Evolutionary conservation across 2,113 vertebrate species (phyloP).

Genomic region (Nymphicus hollandicus): DNA sequence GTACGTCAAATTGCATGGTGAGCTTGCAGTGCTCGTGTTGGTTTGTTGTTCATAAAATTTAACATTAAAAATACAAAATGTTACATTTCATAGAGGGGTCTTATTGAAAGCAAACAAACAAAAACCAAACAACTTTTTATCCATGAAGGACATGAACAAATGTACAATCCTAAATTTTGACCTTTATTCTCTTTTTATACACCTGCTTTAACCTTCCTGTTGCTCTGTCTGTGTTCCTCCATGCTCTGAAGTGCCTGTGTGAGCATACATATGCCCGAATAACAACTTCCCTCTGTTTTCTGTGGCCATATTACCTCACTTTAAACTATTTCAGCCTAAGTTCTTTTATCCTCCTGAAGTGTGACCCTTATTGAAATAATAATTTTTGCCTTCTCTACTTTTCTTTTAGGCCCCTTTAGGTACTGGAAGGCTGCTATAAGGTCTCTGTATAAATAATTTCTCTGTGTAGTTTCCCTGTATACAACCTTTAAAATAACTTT

Average conservation of each 20-base stretch:
- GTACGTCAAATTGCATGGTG: not conserved
- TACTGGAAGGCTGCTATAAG: not conserved
- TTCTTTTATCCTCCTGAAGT: not conserved
- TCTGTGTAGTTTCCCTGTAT: not conserved
- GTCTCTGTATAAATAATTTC: not conserved
- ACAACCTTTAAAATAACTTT: not conserved
- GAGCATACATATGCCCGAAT: not conserved
- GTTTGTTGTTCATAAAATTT: not conserved
- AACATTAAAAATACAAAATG: not conserved
- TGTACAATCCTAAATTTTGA: not conserved
- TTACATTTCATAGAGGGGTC: not conserved
- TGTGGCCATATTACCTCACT: not conserved
- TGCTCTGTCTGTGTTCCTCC: not conserved
- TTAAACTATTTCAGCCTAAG: not conserved
- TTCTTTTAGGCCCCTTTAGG: not conserved
- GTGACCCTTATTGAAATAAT: not conserved
- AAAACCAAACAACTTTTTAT: rapidly evolving
- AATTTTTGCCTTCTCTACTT: not conserved
- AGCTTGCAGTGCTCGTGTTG: not conserved
- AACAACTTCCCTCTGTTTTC: not conserved
- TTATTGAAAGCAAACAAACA: not conserved
- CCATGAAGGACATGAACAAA: not conserved
- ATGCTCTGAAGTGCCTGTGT: no score
- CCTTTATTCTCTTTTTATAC: not conserved
- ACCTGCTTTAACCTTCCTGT: not conserved